Conservation (phyloP, 35 echinoderm and acorn worm species). For the Ophiothrix spiculata region DNA sequence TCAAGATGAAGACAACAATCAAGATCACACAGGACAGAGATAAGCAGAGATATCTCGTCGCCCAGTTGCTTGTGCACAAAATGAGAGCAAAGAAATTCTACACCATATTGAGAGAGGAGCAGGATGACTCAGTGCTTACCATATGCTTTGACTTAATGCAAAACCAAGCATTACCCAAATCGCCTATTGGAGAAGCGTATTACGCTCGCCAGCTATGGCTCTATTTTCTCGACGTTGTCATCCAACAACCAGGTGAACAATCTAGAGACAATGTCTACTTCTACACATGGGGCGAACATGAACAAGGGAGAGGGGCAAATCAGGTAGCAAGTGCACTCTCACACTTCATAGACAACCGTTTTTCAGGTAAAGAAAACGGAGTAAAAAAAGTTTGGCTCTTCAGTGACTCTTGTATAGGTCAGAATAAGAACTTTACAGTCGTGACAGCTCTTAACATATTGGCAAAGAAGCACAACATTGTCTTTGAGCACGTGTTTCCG, state of each 20-base stretch:
- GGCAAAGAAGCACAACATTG: not conserved
- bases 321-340: conserved; percentile 43
- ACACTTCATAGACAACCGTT: conserved; percentile 23
- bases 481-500: conserved; percentile 5
- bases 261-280: not conserved
- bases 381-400: conserved; percentile 30
- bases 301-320: conserved; percentile 41
- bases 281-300: conserved; percentile 47
- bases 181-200: conserved; percentile 47
- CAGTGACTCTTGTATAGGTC: conserved; percentile 41
- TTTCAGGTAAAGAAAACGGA: not conserved
- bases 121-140: not conserved
- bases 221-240: conserved; percentile 27
- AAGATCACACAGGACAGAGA: not conserved
- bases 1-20: conserved; percentile 27
- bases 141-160: conserved; percentile 51
- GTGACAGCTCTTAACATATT: conserved; percentile 3
- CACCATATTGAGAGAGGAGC: not conserved
- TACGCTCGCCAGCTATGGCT: conserved; percentile 51
- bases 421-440: conserved; percentile 43
- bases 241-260: not conserved
- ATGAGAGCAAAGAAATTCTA: conserved; percentile 16
- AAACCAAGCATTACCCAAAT: conserved; percentile 37
- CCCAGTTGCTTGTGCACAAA: conserved; percentile 30
- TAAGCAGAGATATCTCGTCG: not conserved